Percentiles rank a stretch among this genome's conserved stretches.
phyloP scores from a whole-genome alignment of 2,113 vertebrate species.

The Podilymbus podiceps region DNA sequence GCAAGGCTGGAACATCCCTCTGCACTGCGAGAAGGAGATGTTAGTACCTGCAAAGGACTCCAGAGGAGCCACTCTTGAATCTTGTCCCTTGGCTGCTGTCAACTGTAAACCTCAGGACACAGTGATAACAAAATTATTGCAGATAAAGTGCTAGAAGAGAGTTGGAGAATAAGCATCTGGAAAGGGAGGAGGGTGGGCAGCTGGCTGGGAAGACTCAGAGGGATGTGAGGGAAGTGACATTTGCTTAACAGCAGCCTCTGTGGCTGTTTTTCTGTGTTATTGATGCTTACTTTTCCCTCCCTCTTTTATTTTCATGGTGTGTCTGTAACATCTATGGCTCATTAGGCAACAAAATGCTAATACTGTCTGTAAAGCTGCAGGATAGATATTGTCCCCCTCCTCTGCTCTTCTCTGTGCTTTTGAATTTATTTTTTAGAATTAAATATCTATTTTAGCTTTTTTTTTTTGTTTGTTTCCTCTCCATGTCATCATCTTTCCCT shows the following conservation, averaged over 20 bases:
- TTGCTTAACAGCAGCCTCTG: neutral
- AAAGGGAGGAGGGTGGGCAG: neutral
- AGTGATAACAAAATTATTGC: neutral
- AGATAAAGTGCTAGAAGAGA: neutral
- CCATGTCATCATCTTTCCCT: neutral
- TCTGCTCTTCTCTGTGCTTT: neutral
- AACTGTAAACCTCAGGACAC: neutral
- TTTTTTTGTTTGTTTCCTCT: conserved; percentile 1
- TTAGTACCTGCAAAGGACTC: neutral
- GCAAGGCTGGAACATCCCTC: neutral
- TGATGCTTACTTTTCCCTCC: conserved; percentile 12
- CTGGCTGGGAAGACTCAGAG: neutral
- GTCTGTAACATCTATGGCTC: conserved; percentile 29
- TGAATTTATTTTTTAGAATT: neutral
- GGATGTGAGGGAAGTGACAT: neutral
- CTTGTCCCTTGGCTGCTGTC: neutral
- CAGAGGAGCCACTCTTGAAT: neutral
- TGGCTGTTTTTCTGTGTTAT: neutral
- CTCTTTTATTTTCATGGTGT: conserved; percentile 31
- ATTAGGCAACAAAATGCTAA: conserved; percentile 53
- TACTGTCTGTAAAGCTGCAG: neutral
- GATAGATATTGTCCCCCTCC: neutral
- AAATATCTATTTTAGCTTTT: neutral
- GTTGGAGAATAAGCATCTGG: neutral
- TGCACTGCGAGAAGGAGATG: neutral